A percentile compares a stretch with the other conserved stretches of the same genome.
Conservation (phyloP, 2,888 invertebrate genomes). For the Siphonodentalium dalli region DNA sequence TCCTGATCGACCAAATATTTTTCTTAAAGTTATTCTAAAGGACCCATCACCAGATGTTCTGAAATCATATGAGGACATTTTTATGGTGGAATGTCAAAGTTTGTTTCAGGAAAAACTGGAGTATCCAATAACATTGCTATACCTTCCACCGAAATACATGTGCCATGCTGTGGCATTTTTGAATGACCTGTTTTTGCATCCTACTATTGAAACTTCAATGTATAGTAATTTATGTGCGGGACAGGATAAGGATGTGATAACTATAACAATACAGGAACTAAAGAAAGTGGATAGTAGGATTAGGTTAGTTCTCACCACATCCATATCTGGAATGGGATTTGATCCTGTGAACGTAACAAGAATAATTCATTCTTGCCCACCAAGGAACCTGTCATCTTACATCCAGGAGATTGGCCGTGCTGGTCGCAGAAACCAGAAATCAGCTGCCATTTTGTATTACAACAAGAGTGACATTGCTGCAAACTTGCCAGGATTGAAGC, state of each 20-base stretch:
- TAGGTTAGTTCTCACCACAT: constrained; percentile 23
- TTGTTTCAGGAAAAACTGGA: constrained; percentile 9
- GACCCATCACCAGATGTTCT: constrained; percentile 3
- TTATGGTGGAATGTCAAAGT: constrained; percentile 16
- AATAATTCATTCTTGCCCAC: constrained; percentile 23
- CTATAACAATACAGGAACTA: constrained; percentile 10
- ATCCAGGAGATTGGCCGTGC: constrained; percentile 27
- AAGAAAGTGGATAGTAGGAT: constrained; percentile 12
- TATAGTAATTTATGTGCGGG: constrained; percentile 18
- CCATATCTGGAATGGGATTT: constrained; percentile 29
- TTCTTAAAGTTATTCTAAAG: constrained; percentile 7
- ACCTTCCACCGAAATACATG: constrained; percentile 21
- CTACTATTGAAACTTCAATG: constrained; percentile 4
- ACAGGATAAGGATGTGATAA: constrained; percentile 19
- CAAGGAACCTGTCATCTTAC: constrained; percentile 20
- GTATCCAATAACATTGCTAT: constrained; percentile 18
- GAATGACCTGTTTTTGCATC: not conserved
- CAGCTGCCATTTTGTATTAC: constrained; percentile 19
- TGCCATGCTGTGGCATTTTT: constrained; percentile 13
- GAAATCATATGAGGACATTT: constrained; percentile 17
- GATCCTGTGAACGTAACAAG: constrained; percentile 16
- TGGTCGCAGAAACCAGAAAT: constrained; percentile 14
- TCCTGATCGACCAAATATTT: constrained; percentile 22
- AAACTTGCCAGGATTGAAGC: constrained; percentile 24
- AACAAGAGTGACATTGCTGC: constrained; percentile 16